Percentiles rank a stretch among this genome's conserved stretches.
Evolutionary conservation across 2,797 vertebrate genomes (phyloP).

Genomic region (Chaetodon trifasciatus): DNA sequence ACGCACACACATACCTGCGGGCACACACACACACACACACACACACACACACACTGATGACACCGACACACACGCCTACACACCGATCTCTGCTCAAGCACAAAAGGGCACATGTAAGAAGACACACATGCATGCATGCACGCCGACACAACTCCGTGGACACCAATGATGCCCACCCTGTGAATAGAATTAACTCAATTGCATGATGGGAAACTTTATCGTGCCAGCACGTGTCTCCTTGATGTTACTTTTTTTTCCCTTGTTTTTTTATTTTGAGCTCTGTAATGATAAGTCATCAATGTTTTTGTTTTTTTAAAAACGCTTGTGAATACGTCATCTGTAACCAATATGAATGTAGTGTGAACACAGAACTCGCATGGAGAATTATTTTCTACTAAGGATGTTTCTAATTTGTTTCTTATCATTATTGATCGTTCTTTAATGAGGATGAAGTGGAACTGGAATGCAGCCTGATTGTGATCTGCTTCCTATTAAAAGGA

Average conservation of each 20-base stretch:
- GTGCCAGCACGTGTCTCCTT: slow-evolving; percentile 85
- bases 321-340: slow-evolving; percentile 82
- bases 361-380: slow-evolving; percentile 85
- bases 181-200: slow-evolving; percentile 83
- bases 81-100: slow-evolving; percentile 80
- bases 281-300: slow-evolving; percentile 65
- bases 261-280: slow-evolving; percentile 53
- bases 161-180: slow-evolving; percentile 79
- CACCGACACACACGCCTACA: slow-evolving; percentile 44
- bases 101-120: slow-evolving; percentile 81
- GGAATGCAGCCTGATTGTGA: slow-evolving; percentile 85
- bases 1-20: slow-evolving; percentile 26
- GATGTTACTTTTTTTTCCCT: slow-evolving; percentile 68
- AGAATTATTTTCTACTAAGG: slow-evolving; percentile 87
- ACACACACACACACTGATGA: slow-evolving; percentile 30
- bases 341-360: slow-evolving; percentile 84
- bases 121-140: slow-evolving; percentile 84
- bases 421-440: slow-evolving; percentile 81
- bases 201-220: slow-evolving; percentile 85
- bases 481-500: slow-evolving; percentile 88
- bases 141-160: slow-evolving; percentile 72
- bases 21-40: slow-evolving; percentile 6
- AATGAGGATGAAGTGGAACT: slow-evolving; percentile 77
- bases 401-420: slow-evolving; percentile 88
- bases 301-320: slow-evolving; percentile 74